Evolutionary conservation across 2,113 vertebrate genomes (phyloP), one percentile per base, ranked within the genome.

Genomic region (Gasterosteus aculeatus): DNA sequence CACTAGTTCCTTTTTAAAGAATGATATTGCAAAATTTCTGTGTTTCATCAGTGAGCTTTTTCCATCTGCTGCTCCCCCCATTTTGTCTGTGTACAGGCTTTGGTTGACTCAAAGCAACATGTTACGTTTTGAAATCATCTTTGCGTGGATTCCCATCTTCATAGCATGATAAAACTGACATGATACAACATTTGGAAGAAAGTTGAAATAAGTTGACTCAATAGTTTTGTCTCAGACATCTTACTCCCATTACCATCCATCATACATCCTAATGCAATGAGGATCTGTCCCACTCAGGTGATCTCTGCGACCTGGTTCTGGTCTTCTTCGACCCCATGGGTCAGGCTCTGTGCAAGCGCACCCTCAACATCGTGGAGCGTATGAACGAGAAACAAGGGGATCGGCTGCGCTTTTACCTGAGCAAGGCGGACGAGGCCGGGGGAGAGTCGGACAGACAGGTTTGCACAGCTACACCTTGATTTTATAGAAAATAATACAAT

Each of bases 251-350:
- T n/a, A 46, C 7, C 1, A 12, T 62, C 41, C n/a, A n/a, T 26
- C 22, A 16, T 35, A 58, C 41, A 42, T 42, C 15, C 69, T 39
- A 62, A 54, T 47, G 10, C 4, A 16, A 38, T 38, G 10, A 35
- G 6, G 62, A 42, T 47, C 46, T 80, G 19, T 71, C 42, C 0
- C n/a, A 83, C 77, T 16, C 81, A 96, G 95, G 95, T 11, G 93
- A 95, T 11, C 88, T 95, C 64, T 95, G 94, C 77, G 95, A 96
- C 80, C 89, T 96, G 80, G 92, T 96, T n/a, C 82, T 96, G 83
- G 95, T 96, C 35, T 96, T 95, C 87, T 96, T 96, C 54, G 95
- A 96, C 83, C 95, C 95, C 8, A 96, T 96, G 95, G 95, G 95
- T 69, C 95, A 96, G 86, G 95, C 95, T 18, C 88, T 96, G 70